Conservation (phyloP, 30 jellyfish, hydroid and myxozoan species). For the Catostylus mosaicus region DNA sequence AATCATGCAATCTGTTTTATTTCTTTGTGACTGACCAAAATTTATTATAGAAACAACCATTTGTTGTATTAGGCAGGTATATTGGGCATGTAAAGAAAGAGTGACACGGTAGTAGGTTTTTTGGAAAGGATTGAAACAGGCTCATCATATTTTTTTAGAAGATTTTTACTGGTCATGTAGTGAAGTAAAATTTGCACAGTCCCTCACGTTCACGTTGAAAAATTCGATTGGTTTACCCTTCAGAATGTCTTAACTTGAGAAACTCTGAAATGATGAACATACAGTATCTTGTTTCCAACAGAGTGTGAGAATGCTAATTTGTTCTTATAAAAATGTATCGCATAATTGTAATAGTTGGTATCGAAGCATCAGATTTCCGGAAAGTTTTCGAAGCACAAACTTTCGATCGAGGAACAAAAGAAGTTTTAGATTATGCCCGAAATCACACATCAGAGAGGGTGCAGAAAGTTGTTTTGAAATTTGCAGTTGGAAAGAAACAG, state of each 20-base stretch:
- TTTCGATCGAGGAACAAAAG: background rate
- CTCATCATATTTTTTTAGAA: too few species aligned
- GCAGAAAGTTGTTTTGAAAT: slow-evolving; percentile 1
- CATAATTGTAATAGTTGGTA: background rate
- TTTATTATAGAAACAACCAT: too few species aligned
- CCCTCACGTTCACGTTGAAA: background rate
- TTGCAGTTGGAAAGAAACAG: slow-evolving; percentile 19
- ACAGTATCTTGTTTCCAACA: background rate
- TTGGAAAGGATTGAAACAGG: too few species aligned
- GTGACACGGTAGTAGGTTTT: too few species aligned
- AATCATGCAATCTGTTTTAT: too few species aligned
- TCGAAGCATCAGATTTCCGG: slow-evolving; percentile 1
- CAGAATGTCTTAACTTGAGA: background rate
- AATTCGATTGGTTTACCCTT: background rate
- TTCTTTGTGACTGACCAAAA: too few species aligned
- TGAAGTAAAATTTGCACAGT: too few species aligned
- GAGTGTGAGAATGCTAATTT: background rate
- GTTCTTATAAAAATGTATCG: background rate
- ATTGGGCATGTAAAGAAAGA: too few species aligned
- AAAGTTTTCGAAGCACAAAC: background rate
- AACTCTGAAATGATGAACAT: background rate
- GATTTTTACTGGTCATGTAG: too few species aligned
- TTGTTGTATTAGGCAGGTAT: too few species aligned
- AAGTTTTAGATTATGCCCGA: background rate
- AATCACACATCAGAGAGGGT: background rate